Conservation (phyloP, 1,140 invertebrate species). For the Meloidogyne floridensis region DNA sequence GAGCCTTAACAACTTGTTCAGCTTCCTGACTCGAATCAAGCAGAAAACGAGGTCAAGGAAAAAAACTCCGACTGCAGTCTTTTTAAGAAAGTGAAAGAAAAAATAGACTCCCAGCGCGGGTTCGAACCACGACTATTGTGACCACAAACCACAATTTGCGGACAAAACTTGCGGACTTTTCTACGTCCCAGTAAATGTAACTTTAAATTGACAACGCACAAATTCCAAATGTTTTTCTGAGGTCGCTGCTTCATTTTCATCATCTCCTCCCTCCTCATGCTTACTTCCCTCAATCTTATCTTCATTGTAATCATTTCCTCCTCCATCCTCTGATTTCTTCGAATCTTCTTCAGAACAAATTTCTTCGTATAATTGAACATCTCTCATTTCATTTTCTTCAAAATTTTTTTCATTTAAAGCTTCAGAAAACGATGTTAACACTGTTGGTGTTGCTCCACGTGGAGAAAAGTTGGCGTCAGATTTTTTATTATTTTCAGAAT, state of each 20-base stretch:
- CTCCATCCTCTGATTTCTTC: background rate
- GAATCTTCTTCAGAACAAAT: background rate
- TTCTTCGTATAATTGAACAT: slow-evolving; percentile 41
- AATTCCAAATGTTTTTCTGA: background rate
- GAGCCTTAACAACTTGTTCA: too few relatives aligned
- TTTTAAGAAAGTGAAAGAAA: too few relatives aligned
- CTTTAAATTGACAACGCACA: background rate
- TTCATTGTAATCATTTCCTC: background rate
- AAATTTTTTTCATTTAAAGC: slow-evolving; percentile 37
- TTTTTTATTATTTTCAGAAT: background rate
- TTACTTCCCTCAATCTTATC: background rate
- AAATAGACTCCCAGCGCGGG: too few relatives aligned
- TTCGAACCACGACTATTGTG: too few relatives aligned
- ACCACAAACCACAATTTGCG: too few relatives aligned
- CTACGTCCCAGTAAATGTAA: too few relatives aligned
- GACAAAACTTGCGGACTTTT: too few relatives aligned
- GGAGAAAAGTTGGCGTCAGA: background rate
- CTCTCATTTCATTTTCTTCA: slow-evolving; percentile 42
- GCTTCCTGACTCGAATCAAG: too few relatives aligned
- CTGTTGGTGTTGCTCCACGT: background rate
- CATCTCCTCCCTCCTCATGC: background rate
- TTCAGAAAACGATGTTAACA: slow-evolving; percentile 27
- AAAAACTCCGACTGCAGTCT: too few relatives aligned
- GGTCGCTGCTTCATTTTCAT: background rate
- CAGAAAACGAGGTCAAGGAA: too few relatives aligned